Evolutionary conservation across 2,797 vertebrate genomes (phyloP), one percentile per base, ranked within the genome.

Genomic region (Petrocephalus schoutedeni): DNA sequence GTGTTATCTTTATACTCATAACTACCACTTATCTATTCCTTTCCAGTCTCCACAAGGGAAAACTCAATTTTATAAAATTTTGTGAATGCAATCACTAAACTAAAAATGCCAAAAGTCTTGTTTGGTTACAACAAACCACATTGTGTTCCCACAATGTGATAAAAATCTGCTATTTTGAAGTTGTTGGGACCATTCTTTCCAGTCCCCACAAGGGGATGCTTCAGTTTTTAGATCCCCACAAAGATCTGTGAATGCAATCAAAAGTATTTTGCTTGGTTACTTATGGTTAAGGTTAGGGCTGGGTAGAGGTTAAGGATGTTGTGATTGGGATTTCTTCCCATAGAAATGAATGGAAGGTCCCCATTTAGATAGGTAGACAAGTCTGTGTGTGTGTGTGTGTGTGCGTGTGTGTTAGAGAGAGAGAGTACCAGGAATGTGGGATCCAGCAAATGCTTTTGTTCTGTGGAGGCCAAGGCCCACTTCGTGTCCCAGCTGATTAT

Each of bases 381-480:
- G 28, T 4, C 14, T 71, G 28, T 3, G 1, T 36, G 28, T 32
- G 61, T 67, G 61, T 32, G 23, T 67, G 58, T 61, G 59, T 28
- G 59, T 64, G 21, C 23, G 0, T 61, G 58, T 61, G 58, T 51
- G 49, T 51, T 5, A 71, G 28, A 71, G 64, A 32, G 28, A 64
- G 59, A 64, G 28, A 67, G 28, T 71, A 12, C 28, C 28, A 71
- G 64, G 28, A 71, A 49, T 23, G 49, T 23, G 21, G 19, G 28
- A 58, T 56, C 41, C 3, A 86, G 16, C 28, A 16, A 59, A 59
- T 80, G 32, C 61, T n/a, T 85, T 14, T 36, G 19, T 56, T 90
- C 91, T 92, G 93, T 93, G 92, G 93, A 85, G 93, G 91, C 90
- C 93, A 92, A 91, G 93, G 92, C 94, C 90, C 23, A 91, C 77